Base-by-base conservation (phyloP, 2,888 invertebrate genomes). In the Drosophila sordidula region DNA sequence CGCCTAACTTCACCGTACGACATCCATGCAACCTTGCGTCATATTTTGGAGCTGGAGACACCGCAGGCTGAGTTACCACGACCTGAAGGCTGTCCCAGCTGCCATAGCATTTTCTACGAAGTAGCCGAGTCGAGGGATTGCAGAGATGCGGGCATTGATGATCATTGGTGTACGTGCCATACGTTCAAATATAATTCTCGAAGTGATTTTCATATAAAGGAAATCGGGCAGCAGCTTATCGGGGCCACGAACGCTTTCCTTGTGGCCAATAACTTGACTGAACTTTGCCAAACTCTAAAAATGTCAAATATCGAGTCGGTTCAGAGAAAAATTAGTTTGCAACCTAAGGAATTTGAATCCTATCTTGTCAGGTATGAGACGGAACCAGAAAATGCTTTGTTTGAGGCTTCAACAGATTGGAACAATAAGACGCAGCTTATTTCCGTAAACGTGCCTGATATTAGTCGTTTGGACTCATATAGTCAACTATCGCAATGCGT, bases 101-200 rank as follows among this genome's bases (percentile, higher is more conserved):
- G 96, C 81, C 93, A 93, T 59, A 95, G 95, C 59, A 85, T 96
- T 50, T 95, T 97, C 62, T 90, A 92, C n/a, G 92, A 93, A 46
- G 92, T 95, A 1, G 93, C 93, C 18, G 90, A 90, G 51, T 93
- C 94, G 67, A 93, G 97, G 29, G 94, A 94, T 4, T 97, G 97
- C 85, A 90, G 92, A 29, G 95, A 96, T 58, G 95, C 94, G 1
- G 94, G 94, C 0, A 94, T 97, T 55, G 92, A 93, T 0, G 93
- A 94, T 18, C 95, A 96, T 86, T 96, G 96, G 96, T 96, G 96
- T 87, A 94, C 95, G 64, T 96, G 96, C 42, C 36, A 52, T 12
- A 39, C 36, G 0, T 45, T 57, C 1, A 6, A 47, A 1, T 32
- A 44, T 6, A 45, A 18, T n/a, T 51, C 62, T 3, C 25, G 11